phyloP scores from a whole-genome alignment of 2,113 vertebrate species.

The Periophthalmodon schlosseri region DNA sequence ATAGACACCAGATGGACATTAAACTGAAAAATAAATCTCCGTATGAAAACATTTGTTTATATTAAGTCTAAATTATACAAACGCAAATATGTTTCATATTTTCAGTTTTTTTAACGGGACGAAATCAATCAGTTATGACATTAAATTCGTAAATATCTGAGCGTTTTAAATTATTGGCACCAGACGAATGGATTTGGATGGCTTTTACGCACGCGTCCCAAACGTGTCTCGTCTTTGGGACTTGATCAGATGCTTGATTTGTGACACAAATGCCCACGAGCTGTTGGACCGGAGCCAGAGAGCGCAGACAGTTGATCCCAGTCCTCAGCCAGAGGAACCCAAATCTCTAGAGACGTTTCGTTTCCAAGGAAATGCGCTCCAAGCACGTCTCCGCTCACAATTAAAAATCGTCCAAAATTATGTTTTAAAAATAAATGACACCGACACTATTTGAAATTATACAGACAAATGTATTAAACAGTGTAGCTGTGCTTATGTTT shows the following conservation, averaged over 20 bases:
- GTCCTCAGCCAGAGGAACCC: slow-evolving; percentile 30
- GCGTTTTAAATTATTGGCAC: slow-evolving; percentile 2
- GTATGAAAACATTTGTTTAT: background rate
- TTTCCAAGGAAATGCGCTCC: slow-evolving; percentile 7
- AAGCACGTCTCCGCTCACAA: slow-evolving; percentile 1
- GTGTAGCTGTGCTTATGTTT: background rate
- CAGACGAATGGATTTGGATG: slow-evolving; percentile 1
- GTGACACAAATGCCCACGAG: slow-evolving; percentile 49
- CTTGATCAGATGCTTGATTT: slow-evolving; percentile 57
- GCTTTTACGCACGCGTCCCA: slow-evolving; percentile 5
- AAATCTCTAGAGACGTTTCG: slow-evolving; percentile 14
- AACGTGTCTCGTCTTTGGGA: slow-evolving; percentile 15
- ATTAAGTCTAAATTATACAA: background rate
- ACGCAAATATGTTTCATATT: background rate
- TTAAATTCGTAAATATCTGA: background rate
- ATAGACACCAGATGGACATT: slow-evolving; percentile 47
- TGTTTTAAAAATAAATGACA: slow-evolving; percentile 8
- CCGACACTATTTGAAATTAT: background rate
- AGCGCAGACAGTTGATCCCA: slow-evolving; percentile 43
- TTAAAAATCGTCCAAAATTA: background rate
- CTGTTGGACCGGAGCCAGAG: slow-evolving; percentile 58
- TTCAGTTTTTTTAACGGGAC: background rate
- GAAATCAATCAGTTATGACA: background rate
- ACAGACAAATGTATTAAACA: background rate
- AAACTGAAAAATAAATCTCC: background rate